Evolutionary conservation across 2,797 vertebrate species (phyloP), one percentile per base, ranked within the genome.

Genomic region (Lophius americanus): DNA sequence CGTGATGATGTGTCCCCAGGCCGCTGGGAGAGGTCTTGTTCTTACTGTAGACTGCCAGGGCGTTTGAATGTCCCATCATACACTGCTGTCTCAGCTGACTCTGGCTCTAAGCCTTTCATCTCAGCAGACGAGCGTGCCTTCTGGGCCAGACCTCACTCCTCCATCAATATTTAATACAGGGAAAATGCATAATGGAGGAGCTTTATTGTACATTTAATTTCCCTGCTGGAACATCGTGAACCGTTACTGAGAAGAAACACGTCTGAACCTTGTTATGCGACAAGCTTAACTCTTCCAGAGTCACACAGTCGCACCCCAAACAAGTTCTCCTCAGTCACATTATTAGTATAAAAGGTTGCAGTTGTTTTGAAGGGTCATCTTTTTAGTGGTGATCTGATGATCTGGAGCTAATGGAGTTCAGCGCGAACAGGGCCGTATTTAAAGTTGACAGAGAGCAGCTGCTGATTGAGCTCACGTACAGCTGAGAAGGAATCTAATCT

Each of bases 181-280:
- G 73, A 73, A 82, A 73, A 82, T 91, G 75, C 77, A 92, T 91
- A 84, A 91, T 91, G 82, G 68, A 91, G 70, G 64, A 81, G 76
- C 73, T 73, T 85, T 85, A 76, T 86, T 83, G 88, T 77, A 85
- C 82, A 78, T 82, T 72, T 86, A 76, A 37, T 60, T 59, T 70
- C 51, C 64, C 75, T 42, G 47, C 51, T 56, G 70, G 67, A 82
- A 81, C 73, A 60, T 38, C 7, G 51, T 61, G 77, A 77, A 50
- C 52, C 41, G 14, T 6, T 7, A 49, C 59, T 51, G 60, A 13
- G 44, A 60, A 56, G 44, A 59, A 68, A 60, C 60, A 14, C 69
- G 13, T 68, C 49, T 59, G 7, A 5, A 49, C n/a, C 10, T 44
- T 35, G 6, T 35, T 47, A 44, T 49, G 7, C 67, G 14, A 67